phyloP scores from a whole-genome alignment of 2,113 vertebrate genomes.

The Indicator maculatus region DNA sequence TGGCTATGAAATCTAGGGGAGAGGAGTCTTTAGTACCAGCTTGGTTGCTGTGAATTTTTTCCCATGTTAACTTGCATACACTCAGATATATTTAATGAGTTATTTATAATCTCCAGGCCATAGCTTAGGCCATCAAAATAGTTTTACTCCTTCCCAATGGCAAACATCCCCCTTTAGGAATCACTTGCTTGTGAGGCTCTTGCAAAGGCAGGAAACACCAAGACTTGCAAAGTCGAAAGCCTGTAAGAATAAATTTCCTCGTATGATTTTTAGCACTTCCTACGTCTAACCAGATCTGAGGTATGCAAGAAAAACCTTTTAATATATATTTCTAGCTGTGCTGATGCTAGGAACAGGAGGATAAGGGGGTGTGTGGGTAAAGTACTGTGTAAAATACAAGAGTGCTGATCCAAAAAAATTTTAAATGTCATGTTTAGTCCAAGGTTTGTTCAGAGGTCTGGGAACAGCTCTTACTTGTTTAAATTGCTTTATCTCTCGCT shows the following conservation, averaged over 20 bases:
- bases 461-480: neutral
- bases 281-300: slow-evolving; percentile 21
- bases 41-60: neutral
- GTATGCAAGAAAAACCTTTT: slow-evolving; percentile 13
- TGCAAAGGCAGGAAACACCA: neutral
- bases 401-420: slow-evolving; percentile 20
- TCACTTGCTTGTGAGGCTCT: neutral
- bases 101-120: neutral
- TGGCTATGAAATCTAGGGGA: neutral
- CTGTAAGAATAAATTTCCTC: neutral
- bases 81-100: neutral
- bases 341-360: neutral
- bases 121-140: neutral
- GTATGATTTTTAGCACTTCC: neutral
- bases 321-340: slow-evolving; percentile 1
- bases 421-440: slow-evolving; percentile 12
- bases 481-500: neutral
- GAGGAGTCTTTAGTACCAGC: neutral
- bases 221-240: neutral
- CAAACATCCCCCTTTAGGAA: neutral
- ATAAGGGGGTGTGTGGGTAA: neutral
- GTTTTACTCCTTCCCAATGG: neutral
- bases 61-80: fast-evolving
- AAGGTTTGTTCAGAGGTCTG: neutral
- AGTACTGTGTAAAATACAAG: neutral